Conservation (phyloP, 2,888 invertebrate genomes). For the Venustoraphidia nigricollis region DNA sequence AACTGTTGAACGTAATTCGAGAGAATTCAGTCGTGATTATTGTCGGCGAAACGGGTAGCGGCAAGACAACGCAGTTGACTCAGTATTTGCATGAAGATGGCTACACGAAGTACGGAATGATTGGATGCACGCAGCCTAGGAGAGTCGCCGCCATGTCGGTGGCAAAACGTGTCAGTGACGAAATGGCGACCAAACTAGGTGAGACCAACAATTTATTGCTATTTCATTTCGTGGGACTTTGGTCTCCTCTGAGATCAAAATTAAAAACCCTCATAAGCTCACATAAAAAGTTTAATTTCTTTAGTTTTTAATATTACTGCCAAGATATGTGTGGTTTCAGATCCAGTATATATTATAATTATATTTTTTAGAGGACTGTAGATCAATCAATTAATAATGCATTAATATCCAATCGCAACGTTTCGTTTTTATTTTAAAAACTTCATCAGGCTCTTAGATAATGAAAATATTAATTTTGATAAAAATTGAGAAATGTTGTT, state of each 20-base stretch:
- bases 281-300: too few relatives aligned
- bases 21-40: conserved; percentile 92
- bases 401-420: too few relatives aligned
- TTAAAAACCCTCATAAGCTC: neutral
- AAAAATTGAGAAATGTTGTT: too few relatives aligned
- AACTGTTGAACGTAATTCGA: conserved; percentile 76
- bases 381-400: too few relatives aligned
- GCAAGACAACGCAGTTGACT: conserved; percentile 95
- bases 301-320: too few relatives aligned
- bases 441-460: too few relatives aligned
- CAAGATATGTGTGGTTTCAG: too few relatives aligned
- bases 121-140: conserved; percentile 96
- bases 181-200: conserved; percentile 83
- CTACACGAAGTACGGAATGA: conserved; percentile 79
- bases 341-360: too few relatives aligned
- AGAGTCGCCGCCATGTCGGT: conserved; percentile 99
- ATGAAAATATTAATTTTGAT: too few relatives aligned
- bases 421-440: too few relatives aligned
- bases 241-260: neutral
- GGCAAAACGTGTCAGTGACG: conserved; percentile 96
- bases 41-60: conserved; percentile 89
- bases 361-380: too few relatives aligned
- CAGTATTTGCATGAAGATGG: conserved; percentile 97
- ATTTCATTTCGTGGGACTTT: neutral
- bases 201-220: conserved; percentile 10